phyloP scores from a whole-genome alignment of 2,888 invertebrate genomes.

The Patella ulyssiponensis region DNA sequence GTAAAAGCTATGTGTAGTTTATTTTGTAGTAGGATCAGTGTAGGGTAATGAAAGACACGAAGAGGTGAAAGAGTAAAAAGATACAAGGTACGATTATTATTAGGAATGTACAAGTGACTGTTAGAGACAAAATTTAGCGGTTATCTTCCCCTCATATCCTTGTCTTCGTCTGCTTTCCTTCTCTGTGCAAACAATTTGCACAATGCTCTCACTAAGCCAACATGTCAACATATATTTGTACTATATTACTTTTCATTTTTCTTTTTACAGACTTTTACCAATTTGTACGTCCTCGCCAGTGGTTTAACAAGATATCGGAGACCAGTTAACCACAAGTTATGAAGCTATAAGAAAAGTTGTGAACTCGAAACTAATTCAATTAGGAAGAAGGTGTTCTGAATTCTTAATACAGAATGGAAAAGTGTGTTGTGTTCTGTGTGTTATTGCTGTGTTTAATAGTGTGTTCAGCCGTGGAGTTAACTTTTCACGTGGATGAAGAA shows the following conservation, averaged over 20 bases:
- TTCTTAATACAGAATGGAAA: no score
- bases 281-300: background rate
- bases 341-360: background rate
- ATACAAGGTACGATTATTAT: background rate
- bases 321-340: background rate
- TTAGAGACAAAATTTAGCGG: background rate
- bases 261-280: background rate
- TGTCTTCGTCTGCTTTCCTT: no score
- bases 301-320: background rate
- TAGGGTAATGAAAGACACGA: background rate
- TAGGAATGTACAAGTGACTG: background rate
- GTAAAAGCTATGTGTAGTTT: conserved; percentile 4
- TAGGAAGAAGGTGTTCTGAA: no score
- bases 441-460: no score
- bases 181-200: background rate
- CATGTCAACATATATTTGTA: background rate
- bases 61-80: background rate
- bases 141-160: no score
- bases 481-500: conserved; percentile 47
- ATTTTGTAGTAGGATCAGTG: background rate
- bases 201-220: background rate
- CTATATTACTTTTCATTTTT: background rate
- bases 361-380: background rate
- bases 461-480: conserved; percentile 3
- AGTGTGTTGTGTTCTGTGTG: no score